Conservation (phyloP, 2,888 invertebrate genomes). For the Erebia palarica region DNA sequence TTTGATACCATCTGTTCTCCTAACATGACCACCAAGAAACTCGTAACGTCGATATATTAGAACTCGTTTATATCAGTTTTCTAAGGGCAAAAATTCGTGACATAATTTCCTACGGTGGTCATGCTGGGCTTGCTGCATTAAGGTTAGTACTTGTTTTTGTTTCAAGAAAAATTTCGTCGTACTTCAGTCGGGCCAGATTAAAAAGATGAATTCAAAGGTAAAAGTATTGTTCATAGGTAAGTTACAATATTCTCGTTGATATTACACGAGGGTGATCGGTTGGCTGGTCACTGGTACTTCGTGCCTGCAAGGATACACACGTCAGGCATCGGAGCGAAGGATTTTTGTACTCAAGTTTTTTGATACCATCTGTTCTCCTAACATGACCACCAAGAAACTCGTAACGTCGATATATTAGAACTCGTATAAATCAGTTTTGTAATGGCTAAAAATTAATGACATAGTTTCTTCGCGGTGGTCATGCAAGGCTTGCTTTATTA, state of each 20-base stretch:
- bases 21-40: neutral
- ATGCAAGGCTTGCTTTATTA: neutral
- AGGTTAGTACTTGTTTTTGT: conserved; percentile 9
- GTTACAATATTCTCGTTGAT: conserved; percentile 96
- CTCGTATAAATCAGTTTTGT: neutral
- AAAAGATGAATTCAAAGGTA: neutral
- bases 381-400: neutral
- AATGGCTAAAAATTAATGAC: neutral
- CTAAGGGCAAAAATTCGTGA: neutral
- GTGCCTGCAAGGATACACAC: conserved; percentile 90
- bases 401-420: neutral
- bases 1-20: conserved; percentile 28
- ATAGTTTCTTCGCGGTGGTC: neutral
- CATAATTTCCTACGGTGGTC: neutral
- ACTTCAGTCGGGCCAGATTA: neutral
- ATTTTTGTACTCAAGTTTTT: conserved; percentile 14
- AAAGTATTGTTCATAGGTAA: neutral
- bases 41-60: no score
- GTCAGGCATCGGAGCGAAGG: conserved; percentile 58
- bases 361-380: conserved; percentile 24
- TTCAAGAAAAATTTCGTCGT: conserved; percentile 5
- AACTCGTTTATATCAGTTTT: neutral
- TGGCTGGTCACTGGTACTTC: conserved; percentile 99
- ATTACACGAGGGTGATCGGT: conserved; percentile 97
- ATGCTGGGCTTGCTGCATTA: conserved; percentile 1